A percentile compares a stretch with the other conserved stretches of the same genome.
phyloP scores from a whole-genome alignment of 2,797 vertebrate species.

The Euphonia xanthogaster region DNA sequence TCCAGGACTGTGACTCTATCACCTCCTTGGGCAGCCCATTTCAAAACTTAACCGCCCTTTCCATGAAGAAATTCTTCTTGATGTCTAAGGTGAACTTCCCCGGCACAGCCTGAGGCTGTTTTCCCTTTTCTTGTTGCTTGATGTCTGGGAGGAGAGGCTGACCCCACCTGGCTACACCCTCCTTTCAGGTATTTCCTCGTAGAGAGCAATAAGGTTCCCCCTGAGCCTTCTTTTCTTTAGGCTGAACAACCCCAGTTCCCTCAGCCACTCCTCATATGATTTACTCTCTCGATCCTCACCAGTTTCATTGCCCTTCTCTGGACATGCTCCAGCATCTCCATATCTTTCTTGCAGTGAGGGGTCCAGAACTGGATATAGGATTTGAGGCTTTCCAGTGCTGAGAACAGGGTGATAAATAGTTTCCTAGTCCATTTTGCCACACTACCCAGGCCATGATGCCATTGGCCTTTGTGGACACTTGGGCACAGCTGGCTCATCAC shows the following conservation, averaged over 20 bases:
- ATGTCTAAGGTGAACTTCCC: neutral
- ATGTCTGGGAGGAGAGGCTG: neutral
- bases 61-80: neutral
- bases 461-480: neutral
- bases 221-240: neutral
- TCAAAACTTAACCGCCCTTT: neutral
- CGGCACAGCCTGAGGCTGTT: rapidly evolving
- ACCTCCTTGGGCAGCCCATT: neutral
- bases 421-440: neutral
- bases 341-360: neutral
- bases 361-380: neutral
- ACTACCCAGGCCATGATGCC: neutral
- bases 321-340: neutral
- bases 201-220: neutral
- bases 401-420: neutral
- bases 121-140: neutral
- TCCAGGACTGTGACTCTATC: neutral
- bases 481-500: neutral
- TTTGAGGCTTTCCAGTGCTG: neutral
- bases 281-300: neutral
- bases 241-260: neutral
- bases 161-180: neutral
- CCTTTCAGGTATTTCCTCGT: neutral
- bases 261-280: neutral
- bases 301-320: neutral